These are phyloP conservation scores for Ophion costatus DNA, from an alignment of 2,888 invertebrate genomes.

Conservation along the genomic window DNA sequence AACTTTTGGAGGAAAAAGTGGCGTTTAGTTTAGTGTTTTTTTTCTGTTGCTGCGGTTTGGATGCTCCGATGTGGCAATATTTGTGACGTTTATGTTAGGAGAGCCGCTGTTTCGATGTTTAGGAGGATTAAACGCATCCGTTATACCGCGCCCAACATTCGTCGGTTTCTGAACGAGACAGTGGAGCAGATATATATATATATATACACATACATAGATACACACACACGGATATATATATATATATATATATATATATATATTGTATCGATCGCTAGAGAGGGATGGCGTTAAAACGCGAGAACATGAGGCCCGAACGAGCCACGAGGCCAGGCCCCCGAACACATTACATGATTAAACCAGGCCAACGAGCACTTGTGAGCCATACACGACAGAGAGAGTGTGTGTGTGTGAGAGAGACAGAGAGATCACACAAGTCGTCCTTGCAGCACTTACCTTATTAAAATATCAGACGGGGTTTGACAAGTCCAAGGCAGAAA, in stretches of 20 bases:
- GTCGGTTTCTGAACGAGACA: slow-evolving; percentile 51
- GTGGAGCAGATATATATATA: slow-evolving; percentile 74
- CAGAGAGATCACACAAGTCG: slow-evolving; percentile 64
- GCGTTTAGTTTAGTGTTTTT: background rate
- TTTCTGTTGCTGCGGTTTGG: background rate
- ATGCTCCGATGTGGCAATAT: background rate
- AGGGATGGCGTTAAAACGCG: slow-evolving; percentile 33
- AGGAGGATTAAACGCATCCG: slow-evolving; percentile 78
- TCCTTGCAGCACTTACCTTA: slow-evolving; percentile 83
- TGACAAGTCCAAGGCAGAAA: slow-evolving; percentile 62
- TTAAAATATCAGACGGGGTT: slow-evolving; percentile 81
- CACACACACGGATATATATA: background rate
- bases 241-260: background rate
- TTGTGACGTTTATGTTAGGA: background rate
- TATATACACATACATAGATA: too few species aligned
- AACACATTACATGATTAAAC: slow-evolving; percentile 84
- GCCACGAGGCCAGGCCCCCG: slow-evolving; percentile 77
- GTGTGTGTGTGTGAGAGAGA: slow-evolving; percentile 34
- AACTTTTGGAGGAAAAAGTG: background rate
- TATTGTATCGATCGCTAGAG: slow-evolving; percentile 78
- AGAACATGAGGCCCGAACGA: slow-evolving; percentile 59
- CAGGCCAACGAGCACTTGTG: slow-evolving; percentile 76
- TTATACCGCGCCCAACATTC: slow-evolving; percentile 76
- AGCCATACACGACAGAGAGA: slow-evolving; percentile 34
- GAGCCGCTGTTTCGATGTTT: slow-evolving; percentile 68